Evolutionary conservation across 1,140 invertebrate genomes (phyloP), one percentile per base, ranked within the genome.

Genomic region (Macrosteles quadrilineatus): DNA sequence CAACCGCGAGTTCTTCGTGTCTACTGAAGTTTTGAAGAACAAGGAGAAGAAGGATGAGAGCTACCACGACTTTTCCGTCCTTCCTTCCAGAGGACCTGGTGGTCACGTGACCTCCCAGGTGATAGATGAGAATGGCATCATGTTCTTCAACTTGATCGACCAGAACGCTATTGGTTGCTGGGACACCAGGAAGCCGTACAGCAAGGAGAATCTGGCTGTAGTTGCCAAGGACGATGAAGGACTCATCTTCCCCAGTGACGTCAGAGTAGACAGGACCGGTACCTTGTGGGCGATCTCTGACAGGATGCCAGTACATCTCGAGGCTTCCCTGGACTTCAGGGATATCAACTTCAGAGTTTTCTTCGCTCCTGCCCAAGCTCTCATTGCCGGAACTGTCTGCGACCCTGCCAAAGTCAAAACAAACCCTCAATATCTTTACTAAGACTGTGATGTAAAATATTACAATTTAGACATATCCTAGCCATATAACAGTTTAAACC

Each of bases 141-240:
- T 91, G 80, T 84, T 92, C 43, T 92, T 88, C 77, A 91, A 87
- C 78, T 80, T 93, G 50, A 86, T 94, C 59, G 91, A 93, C 78
- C 88, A 89, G 74, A 93, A 93, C 72, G 88, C 88, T 1, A 84
- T 94, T 0, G 91, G 91, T 12, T 94, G 91, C 76, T 93, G 91
- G 91, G 90, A 91, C 74, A 88, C 87, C 0, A 79, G 80, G 2
- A 80, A 87, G 59, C 86, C 88, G 0, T 90, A 89, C 65, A 62
- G 19, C n/a, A 63, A 66, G 2, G 69, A 74, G 17, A 73, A 72
- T 32, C 73, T 76, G 19, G 90, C 83, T 12, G 78, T 92, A 19
- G 86, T 90, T 6, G 91, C 91, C 62, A 86, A 85, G 69, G 91
- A 93, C 77, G 88, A 92, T 75, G 84, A 87, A 0, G 87, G 88